Base-by-base conservation (phyloP, 2,888 invertebrate species). In the Ophonus ardosiacus region DNA sequence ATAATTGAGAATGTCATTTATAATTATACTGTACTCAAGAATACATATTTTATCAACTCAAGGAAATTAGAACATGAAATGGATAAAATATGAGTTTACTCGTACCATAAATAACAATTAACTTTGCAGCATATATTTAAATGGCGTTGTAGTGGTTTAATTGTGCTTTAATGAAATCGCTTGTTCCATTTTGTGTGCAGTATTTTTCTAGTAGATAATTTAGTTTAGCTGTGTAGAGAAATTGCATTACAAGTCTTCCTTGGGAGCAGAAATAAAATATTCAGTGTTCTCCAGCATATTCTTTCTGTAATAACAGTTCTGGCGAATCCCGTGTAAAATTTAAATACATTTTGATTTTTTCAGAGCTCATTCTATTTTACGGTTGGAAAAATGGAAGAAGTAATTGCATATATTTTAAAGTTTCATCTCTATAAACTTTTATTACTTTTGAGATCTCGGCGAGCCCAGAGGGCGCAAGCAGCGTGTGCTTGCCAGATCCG, bases 321-420 rank as follows among this genome's bases (percentile, higher is more conserved):
- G 17, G 63, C 10, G 63, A 15, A 61, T 15, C 17, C 21, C 21
- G 63, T 81, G 63, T 71, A 71, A 82, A 82, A 82, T 57, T 82
- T 82, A 82, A 82, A 82, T 71, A 82, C 68, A 82, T 43, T 74
- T 43, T 74, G 71, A 74, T 74, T 74, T 57, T 78, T 78, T 57
- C 78, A 78, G 57, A 13, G 80, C 40, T 56, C 80, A 71, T 85
- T 85, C 57, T 40, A 57, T 85, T 85, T 80, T 71, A 85, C 38
- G 57, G 59, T 31, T 71, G 31, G 59, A 80, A 80, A 79, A 80
- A 80, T 80, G 71, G 68, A 38, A 71, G 80, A 80, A 59, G 59
- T 84, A 79, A 78, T 85, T 85, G 80, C 80, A 80, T 85, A 79
- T 85, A 65, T 85, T 85, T 85, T 85, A 65, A 85, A 85, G 68